phyloP scores from a whole-genome alignment of 2,797 vertebrate genomes.

The Dicrostonyx torquatus region DNA sequence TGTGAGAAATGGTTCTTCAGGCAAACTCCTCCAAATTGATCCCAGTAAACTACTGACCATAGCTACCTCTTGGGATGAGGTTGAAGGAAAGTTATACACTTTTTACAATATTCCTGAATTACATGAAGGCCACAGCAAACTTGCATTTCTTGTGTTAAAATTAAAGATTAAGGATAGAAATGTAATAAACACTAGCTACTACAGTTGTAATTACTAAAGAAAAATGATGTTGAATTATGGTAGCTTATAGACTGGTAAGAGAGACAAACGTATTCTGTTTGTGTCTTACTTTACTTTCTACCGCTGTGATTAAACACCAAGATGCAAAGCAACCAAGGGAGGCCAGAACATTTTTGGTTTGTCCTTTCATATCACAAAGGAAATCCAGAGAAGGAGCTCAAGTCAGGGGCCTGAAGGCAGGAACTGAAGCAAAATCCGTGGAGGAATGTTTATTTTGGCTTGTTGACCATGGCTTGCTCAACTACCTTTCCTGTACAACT shows the following conservation, averaged over 20 bases:
- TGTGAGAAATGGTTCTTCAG: not conserved
- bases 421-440: not conserved
- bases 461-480: not conserved
- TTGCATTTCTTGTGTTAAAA: not conserved
- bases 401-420: not conserved
- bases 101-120: not conserved
- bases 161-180: constrained; percentile 33
- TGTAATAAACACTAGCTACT: constrained; percentile 25
- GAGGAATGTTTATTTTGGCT: not conserved
- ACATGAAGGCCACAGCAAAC: not conserved
- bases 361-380: not conserved
- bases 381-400: too few relatives aligned
- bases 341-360: not conserved
- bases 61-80: not conserved
- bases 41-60: rapidly evolving
- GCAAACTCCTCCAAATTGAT: not conserved
- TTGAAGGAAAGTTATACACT: not conserved
- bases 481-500: not conserved
- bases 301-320: not conserved
- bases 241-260: not conserved
- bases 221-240: not conserved
- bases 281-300: not conserved
- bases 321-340: not conserved
- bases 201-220: constrained; percentile 49
- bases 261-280: constrained; percentile 14